Evolutionary conservation across 1,140 invertebrate genomes (phyloP), one percentile per base, ranked within the genome.

Genomic region (Papilio aristodemus): DNA sequence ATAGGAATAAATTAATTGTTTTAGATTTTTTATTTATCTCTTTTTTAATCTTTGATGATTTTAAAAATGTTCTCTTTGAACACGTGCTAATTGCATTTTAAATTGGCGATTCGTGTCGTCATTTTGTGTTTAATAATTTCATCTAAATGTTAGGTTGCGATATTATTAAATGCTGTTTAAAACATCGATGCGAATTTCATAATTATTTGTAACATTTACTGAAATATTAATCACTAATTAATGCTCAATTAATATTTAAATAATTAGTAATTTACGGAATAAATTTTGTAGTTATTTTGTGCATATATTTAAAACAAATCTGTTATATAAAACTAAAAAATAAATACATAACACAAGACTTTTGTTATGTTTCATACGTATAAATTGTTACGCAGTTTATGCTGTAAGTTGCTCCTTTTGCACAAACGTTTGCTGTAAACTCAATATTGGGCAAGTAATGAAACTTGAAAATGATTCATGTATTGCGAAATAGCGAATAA

Each of bases 321-420:
- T n/a, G 43, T 54, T 54, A 54, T 19, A 54, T 9, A n/a, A n/a
- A n/a, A 54, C 11, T 54, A 54, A 22, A 25, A 4, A 11, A 1
- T 9, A 6, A 4, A 0, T 4, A 25, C 19, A 19, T 54, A 22
- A 54, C 22, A 11, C 46, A 54, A 8, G 46, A 54, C 17, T 54
- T 54, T 54, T 54, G 22, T 54, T 11, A 22, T 54, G 9, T 54
- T 25, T 54, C 46, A 22, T 54, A 54, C 10, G 8, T 22, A 19
- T 25, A 54, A 54, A 22, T 54, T 54, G 46, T 54, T 54, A 54
- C 19, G 46, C 46, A 19, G 46, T 54, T 54, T 22, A 43, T 54
- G 43, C 43, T 50, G 46, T 54, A 54, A 54, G 22, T 54, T 54
- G 46, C 10, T 54, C 46, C 17, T 4, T 17, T 11, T 22, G 17